Percentiles rank a stretch among this genome's conserved stretches.
Evolutionary conservation across 2,113 vertebrate species (phyloP).

Genomic region (Mellivora capensis): DNA sequence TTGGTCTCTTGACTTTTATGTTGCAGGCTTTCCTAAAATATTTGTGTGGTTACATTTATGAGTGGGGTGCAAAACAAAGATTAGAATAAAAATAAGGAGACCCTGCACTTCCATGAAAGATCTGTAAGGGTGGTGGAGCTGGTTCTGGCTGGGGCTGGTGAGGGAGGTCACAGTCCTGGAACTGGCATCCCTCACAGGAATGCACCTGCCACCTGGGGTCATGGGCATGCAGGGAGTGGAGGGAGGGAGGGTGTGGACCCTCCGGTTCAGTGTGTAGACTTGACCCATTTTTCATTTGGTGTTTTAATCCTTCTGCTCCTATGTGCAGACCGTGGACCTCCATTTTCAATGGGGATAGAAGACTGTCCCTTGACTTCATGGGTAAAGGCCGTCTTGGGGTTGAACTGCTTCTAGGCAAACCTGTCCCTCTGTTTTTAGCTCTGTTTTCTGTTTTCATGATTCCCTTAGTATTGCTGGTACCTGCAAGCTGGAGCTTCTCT

Average conservation of each 20-base stretch:
- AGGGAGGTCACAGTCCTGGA: neutral
- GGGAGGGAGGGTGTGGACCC: rapidly evolving
- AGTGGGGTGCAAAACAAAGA: neutral
- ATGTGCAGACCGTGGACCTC: rapidly evolving
- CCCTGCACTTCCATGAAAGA: neutral
- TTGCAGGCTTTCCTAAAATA: neutral
- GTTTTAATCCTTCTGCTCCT: neutral
- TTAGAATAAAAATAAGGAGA: neutral
- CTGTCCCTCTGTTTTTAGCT: neutral
- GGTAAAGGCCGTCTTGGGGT: neutral
- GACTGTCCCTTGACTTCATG: neutral
- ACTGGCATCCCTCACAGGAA: rapidly evolving
- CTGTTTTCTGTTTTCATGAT: neutral
- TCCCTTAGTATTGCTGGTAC: too few relatives aligned
- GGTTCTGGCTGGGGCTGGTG: neutral
- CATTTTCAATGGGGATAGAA: neutral
- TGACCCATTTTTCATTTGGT: rapidly evolving
- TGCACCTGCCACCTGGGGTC: rapidly evolving
- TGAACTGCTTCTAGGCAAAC: neutral
- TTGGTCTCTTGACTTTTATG: neutral
- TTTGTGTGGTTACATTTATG: neutral
- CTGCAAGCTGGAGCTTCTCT: neutral
- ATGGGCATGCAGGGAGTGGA: rapidly evolving
- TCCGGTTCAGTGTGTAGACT: rapidly evolving
- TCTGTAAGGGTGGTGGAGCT: rapidly evolving